Evolutionary conservation across 2,888 invertebrate genomes (phyloP).

Genomic region (Tanytarsus gracilentus): DNA sequence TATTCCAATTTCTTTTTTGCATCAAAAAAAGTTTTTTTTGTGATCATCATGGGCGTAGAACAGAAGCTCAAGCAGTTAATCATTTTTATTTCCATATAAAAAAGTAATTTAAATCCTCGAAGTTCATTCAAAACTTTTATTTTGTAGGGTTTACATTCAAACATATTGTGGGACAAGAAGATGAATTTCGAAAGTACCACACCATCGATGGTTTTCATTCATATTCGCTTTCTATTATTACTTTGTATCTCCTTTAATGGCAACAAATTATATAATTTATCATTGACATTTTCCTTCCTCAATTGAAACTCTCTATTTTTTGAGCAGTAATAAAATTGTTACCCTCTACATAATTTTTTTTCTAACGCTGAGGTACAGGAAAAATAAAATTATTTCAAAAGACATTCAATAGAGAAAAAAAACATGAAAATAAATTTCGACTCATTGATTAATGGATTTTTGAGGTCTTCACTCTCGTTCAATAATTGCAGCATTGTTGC

Average conservation of each 20-base stretch:
- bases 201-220: constrained; percentile 1
- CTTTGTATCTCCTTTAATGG: neutral
- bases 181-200: neutral
- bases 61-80: neutral
- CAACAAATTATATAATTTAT: constrained; percentile 24
- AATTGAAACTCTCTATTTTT: neutral
- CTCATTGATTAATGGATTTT: neutral
- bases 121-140: too few species aligned
- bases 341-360: neutral
- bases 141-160: neutral
- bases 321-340: too few species aligned
- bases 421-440: constrained; percentile 10
- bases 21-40: neutral
- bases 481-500: neutral
- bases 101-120: neutral
- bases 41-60: neutral
- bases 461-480: neutral
- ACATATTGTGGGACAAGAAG: neutral
- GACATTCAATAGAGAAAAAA: too few species aligned
- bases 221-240: neutral
- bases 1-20: neutral
- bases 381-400: too few species aligned
- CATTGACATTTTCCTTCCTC: neutral
- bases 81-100: too few species aligned
- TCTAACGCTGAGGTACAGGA: neutral